These are phyloP conservation scores for Liparis tanakae DNA, from an alignment of 2,797 vertebrate species.

Conservation along the genomic window DNA sequence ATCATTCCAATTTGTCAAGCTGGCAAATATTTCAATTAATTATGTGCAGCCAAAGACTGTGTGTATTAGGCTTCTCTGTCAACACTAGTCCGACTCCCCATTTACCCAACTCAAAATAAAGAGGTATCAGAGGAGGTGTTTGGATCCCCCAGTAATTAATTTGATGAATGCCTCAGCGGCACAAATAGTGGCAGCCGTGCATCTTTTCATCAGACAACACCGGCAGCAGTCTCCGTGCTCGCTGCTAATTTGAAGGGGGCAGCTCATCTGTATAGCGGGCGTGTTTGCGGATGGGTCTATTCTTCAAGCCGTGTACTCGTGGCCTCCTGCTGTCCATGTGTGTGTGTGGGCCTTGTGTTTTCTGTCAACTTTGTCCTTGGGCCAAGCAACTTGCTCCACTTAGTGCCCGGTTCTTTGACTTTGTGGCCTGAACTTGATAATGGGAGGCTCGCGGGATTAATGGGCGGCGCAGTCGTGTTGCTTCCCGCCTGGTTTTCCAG, in stretches of 20 bases:
- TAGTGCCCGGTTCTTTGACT: conserved; percentile 83
- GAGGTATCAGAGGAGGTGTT: conserved; percentile 96
- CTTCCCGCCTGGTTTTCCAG: conserved; percentile 46
- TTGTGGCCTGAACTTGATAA: conserved; percentile 83
- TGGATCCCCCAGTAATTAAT: conserved; percentile 93
- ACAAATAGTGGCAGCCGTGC: conserved; percentile 86
- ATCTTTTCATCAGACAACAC: conserved; percentile 89
- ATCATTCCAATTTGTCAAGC: conserved; percentile 99
- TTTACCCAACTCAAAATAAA: conserved; percentile 98
- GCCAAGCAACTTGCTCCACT: conserved; percentile 83
- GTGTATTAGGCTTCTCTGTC: conserved; percentile 92
- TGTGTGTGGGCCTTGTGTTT: conserved; percentile 77
- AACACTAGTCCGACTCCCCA: conserved; percentile 94
- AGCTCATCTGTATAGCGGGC: conserved; percentile 90
- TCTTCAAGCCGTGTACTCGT: conserved; percentile 81
- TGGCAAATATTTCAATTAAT: conserved; percentile 99
- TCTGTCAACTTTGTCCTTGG: conserved; percentile 88
- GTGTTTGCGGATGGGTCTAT: conserved; percentile 80
- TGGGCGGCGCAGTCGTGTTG: conserved; percentile 54
- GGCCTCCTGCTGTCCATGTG: conserved; percentile 77
- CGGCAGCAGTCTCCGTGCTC: conserved; percentile 79
- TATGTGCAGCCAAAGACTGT: conserved; percentile 90
- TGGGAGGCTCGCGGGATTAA: conserved; percentile 74
- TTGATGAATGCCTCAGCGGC: conserved; percentile 95
- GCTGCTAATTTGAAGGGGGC: conserved; percentile 87